Base-by-base conservation (phyloP, 37 sponge, comb jelly and placozoan species). In the Chondrilla cf. caribensis region DNA sequence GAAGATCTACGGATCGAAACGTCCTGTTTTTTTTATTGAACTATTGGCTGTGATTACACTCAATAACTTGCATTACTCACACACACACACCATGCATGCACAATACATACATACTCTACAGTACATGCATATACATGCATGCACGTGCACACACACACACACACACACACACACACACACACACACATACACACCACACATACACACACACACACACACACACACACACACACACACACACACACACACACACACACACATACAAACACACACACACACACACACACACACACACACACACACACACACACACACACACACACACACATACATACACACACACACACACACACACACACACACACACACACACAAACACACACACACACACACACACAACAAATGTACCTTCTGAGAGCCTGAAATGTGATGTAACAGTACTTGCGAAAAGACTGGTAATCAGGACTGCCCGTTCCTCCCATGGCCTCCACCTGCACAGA, bases 341-440 rank as follows among this genome's bases (percentile, higher is more conserved):
- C 70, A 70, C 54, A 78, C 54, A 6, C 54, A 31, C 43, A 2
- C 78, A 78, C 78, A 78, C 78, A 28, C 29, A 26, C 68, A 29
- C 68, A 8, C 32, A 4, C 68, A 67, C 68, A 29, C 68, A 67
- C 68, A 6, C 32, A 6, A 0, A 18, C 78, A 25, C 78, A 51
- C 78, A 0, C 54, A 24, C 78, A 44, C 54, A 54, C 44, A 19
- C 29, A 44, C 51, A 11, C 54, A 29, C 51, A 11, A n/a, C n/a
- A n/a, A n/a, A n/a, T n/a, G n/a, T 80, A 89, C 96, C 96, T 84
- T 39, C 99, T 86, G 40, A 99, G 91, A 35, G 86, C 88, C 43
- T 96, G 93, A 83, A 96, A 99, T 22, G 99, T 94, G 79, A 87
- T 94, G 88, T 93, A 99, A 84, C 99, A 99, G 66, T 96, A 90